Percentiles rank a stretch among this genome's conserved stretches.
These are phyloP conservation scores for Drosophila arawakana DNA, from an alignment of 1,140 invertebrate genomes.

Conservation along the genomic window DNA sequence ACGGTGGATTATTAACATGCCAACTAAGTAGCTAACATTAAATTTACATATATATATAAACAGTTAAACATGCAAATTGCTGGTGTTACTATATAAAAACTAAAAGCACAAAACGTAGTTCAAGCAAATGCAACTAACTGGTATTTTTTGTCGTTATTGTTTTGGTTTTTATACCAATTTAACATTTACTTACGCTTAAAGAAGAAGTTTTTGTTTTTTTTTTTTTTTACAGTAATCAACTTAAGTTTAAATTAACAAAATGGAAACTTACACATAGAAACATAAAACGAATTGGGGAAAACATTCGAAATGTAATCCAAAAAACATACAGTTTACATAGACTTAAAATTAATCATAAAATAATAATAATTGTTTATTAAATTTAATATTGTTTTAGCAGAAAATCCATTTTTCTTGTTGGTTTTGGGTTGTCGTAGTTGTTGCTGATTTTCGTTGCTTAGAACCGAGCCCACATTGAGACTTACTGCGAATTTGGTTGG, in stretches of 20 bases:
- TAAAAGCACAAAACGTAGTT: slow-evolving; percentile 43
- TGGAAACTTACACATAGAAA: slow-evolving; percentile 58
- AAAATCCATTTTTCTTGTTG: slow-evolving; percentile 32
- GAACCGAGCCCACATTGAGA: slow-evolving; percentile 57
- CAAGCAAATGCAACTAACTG: slow-evolving; percentile 58
- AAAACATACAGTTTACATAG: slow-evolving; percentile 24
- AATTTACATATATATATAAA: slow-evolving; percentile 46
- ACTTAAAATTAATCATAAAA: slow-evolving; percentile 32
- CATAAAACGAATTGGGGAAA: slow-evolving; percentile 22
- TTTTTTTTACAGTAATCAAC: slow-evolving; percentile 15
- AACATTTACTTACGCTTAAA: slow-evolving; percentile 73
- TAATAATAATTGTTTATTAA: neutral
- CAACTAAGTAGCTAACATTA: slow-evolving; percentile 14
- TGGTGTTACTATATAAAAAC: slow-evolving; percentile 18
- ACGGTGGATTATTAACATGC: slow-evolving; percentile 49
- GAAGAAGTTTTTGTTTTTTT: slow-evolving; percentile 8
- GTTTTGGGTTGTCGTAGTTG: slow-evolving; percentile 13
- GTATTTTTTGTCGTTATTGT: neutral
- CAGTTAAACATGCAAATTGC: slow-evolving; percentile 41
- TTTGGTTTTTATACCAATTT: slow-evolving; percentile 33
- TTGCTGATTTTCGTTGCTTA: slow-evolving; percentile 16
- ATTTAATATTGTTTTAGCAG: slow-evolving; percentile 9
- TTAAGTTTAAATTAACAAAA: slow-evolving; percentile 45
- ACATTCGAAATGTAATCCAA: slow-evolving; percentile 45
- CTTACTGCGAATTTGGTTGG: slow-evolving; percentile 67